These are phyloP conservation scores for Rhopalosiphum padi DNA, from an alignment of 1,140 invertebrate genomes.

Conservation along the genomic window DNA sequence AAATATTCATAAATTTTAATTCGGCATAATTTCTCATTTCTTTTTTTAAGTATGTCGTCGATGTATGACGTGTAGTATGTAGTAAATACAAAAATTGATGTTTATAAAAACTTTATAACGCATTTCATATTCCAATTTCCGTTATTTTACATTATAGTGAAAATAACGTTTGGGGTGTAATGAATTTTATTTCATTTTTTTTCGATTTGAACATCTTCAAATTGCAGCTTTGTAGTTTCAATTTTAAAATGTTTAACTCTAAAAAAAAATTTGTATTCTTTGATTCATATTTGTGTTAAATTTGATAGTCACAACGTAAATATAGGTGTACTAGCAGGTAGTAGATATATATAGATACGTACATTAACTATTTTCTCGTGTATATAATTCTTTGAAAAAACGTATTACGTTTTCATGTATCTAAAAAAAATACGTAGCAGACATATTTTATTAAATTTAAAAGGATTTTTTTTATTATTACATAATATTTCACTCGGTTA, in stretches of 20 bases:
- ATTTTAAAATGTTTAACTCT: not conserved
- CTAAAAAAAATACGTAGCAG: not conserved
- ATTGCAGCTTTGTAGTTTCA: not conserved
- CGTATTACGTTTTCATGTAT: not conserved
- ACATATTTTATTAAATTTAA: slow-evolving; percentile 20
- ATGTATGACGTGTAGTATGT: too few species aligned
- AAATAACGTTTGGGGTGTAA: not conserved
- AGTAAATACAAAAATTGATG: not conserved
- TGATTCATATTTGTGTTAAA: not conserved
- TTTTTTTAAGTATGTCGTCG: too few species aligned
- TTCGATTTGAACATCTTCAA: not conserved
- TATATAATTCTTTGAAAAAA: slow-evolving; percentile 22
- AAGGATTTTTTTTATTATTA: not conserved
- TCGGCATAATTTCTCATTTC: too few species aligned
- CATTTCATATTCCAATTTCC: not conserved
- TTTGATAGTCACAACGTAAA: not conserved
- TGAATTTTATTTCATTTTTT: not conserved
- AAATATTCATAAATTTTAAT: not conserved
- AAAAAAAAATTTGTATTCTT: not conserved
- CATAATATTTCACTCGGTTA: not conserved
- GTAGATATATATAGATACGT: not conserved
- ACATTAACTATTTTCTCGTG: not conserved
- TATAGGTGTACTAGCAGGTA: not conserved
- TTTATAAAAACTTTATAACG: not conserved
- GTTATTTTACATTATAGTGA: not conserved